Evolutionary conservation across 2,113 vertebrate genomes (phyloP).

Genomic region (Dissostichus mawsoni): DNA sequence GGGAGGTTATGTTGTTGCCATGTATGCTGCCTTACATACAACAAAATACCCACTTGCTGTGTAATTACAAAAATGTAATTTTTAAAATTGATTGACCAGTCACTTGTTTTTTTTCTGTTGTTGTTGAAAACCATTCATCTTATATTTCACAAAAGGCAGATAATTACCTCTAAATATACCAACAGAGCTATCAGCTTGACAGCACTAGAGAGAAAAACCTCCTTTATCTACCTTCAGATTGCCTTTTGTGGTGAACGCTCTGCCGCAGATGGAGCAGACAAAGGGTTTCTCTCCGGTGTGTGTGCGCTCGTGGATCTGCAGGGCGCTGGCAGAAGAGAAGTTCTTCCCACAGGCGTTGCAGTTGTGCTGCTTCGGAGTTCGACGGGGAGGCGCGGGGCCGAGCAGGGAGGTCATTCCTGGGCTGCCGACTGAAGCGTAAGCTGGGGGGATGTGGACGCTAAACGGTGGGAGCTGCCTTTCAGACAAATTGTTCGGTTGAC

Average conservation of each 20-base stretch:
- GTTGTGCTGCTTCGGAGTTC: slow-evolving; percentile 97
- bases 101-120: neutral
- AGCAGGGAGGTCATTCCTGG: slow-evolving; percentile 90
- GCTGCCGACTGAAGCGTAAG: slow-evolving; percentile 87
- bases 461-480: slow-evolving; percentile 88
- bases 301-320: slow-evolving; percentile 99
- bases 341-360: slow-evolving; percentile 97
- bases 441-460: slow-evolving; percentile 87
- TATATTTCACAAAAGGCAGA: neutral
- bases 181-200: neutral
- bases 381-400: slow-evolving; percentile 88
- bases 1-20: neutral
- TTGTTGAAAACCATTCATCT: neutral
- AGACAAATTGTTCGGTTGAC: slow-evolving; percentile 85
- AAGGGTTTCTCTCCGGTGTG: slow-evolving; percentile 99
- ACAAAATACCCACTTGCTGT: neutral
- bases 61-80: neutral
- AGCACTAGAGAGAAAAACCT: neutral
- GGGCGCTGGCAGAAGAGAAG: slow-evolving; percentile 98
- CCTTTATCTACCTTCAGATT: slow-evolving; percentile 92
- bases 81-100: neutral
- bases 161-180: neutral
- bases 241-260: slow-evolving; percentile 99
- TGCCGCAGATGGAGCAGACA: slow-evolving; percentile 96
- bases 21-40: neutral